Conservation (phyloP, 2,113 vertebrate genomes). For the Apistogramma diplotaenia region DNA sequence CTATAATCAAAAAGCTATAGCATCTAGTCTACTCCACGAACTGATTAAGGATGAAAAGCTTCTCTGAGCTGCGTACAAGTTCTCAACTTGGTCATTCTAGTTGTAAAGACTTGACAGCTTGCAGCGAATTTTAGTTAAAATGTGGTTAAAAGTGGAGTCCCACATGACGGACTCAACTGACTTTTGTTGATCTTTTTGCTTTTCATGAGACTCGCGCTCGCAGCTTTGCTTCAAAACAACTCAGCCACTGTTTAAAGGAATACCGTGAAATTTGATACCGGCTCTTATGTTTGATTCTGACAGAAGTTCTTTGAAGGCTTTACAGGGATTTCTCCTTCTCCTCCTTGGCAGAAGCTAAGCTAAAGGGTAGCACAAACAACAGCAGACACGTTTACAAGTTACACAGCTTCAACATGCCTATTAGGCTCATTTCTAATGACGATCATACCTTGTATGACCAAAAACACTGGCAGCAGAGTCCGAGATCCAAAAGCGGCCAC, state of each 20-base stretch:
- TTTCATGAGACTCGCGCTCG: not conserved
- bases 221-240: not conserved
- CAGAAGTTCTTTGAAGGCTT: not conserved
- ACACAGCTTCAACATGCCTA: no score
- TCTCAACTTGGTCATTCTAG: not conserved
- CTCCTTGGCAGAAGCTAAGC: not conserved
- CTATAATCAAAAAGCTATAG: conserved; percentile 32
- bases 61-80: not conserved
- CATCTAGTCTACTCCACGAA: not conserved
- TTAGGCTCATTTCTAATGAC: not conserved
- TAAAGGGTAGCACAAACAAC: not conserved
- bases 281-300: not conserved
- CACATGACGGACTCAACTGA: not conserved
- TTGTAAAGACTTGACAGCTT: not conserved
- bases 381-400: not conserved
- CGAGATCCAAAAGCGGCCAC: not conserved
- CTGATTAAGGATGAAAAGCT: not conserved
- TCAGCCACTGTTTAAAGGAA: not conserved
- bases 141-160: not conserved
- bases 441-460: not conserved
- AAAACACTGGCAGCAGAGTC: not conserved
- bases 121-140: not conserved
- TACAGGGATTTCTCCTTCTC: not conserved
- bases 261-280: not conserved
- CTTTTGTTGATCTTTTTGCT: not conserved